phyloP scores from a whole-genome alignment of 2,113 vertebrate species.

The Alethe diademata region DNA sequence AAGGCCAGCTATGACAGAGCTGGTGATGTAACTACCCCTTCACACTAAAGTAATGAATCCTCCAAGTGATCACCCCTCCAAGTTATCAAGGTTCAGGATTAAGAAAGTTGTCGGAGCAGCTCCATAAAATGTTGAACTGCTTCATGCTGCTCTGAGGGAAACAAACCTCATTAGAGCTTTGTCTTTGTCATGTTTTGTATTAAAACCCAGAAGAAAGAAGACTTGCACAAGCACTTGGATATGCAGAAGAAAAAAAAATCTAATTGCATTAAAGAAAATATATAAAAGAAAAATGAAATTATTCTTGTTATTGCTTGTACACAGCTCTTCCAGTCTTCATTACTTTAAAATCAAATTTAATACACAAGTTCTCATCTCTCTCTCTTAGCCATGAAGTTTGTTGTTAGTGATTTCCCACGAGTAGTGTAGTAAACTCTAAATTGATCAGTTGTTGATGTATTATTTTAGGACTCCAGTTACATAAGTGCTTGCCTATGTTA shows the following conservation, averaged over 20 bases:
- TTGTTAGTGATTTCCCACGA: constrained; percentile 26
- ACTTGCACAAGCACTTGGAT: not conserved
- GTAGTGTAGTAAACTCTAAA: not conserved
- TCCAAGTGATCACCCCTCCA: not conserved
- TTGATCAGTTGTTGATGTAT: constrained; percentile 30
- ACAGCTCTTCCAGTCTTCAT: constrained; percentile 16
- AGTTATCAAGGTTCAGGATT: not conserved
- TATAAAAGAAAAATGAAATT: not conserved
- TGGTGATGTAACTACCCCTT: not conserved
- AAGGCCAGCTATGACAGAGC: not conserved
- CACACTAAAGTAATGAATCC: not conserved
- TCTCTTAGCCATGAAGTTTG: not conserved
- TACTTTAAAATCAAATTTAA: constrained; percentile 45
- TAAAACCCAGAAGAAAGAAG: not conserved
- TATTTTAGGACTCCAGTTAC: constrained; percentile 37
- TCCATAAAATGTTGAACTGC: not conserved
- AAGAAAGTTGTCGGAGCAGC: not conserved
- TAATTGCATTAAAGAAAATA: not conserved
- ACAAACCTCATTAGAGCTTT: not conserved
- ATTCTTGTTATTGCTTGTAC: not conserved
- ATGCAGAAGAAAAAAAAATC: not conserved
- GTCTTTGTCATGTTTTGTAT: not conserved
- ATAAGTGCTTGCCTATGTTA: constrained; percentile 9
- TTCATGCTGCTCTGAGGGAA: not conserved
- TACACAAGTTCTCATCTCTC: not conserved